Evolutionary conservation across 2,113 vertebrate species (phyloP).

Genomic region (Elaphurus davidianus): DNA sequence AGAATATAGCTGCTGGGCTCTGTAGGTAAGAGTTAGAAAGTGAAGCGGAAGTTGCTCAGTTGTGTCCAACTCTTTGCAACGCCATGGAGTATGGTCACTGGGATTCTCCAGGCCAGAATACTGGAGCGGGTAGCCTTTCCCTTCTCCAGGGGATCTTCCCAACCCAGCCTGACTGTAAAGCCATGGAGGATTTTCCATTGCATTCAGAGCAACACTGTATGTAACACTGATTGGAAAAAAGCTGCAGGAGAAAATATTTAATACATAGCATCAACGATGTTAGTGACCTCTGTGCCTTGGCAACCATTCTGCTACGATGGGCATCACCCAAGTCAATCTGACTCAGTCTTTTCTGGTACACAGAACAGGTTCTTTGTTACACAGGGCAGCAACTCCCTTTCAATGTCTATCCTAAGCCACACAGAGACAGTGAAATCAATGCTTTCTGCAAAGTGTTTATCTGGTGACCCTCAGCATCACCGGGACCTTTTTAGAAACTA

Average conservation of each 20-base stretch:
- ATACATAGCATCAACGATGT: not conserved
- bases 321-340: not conserved
- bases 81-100: fast-evolving
- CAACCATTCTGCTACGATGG: fast-evolving
- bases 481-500: not conserved
- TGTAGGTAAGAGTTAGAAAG: not conserved
- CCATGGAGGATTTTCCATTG: not conserved
- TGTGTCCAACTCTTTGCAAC: not conserved
- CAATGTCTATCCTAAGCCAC: not conserved
- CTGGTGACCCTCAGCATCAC: too few species aligned
- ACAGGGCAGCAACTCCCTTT: not conserved
- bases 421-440: not conserved
- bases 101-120: not conserved
- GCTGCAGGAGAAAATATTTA: too few species aligned
- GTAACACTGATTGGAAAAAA: too few species aligned
- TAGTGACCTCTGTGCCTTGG: not conserved
- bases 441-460: not conserved
- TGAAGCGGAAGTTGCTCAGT: not conserved
- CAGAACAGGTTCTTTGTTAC: not conserved
- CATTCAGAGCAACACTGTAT: not conserved
- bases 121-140: not conserved
- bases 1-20: not conserved
- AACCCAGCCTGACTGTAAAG: too few species aligned
- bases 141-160: not conserved
- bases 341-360: not conserved